Percentiles rank a stretch among this genome's conserved stretches.
Conservation (phyloP, 2,113 vertebrate genomes). For the Sturnus vulgaris region DNA sequence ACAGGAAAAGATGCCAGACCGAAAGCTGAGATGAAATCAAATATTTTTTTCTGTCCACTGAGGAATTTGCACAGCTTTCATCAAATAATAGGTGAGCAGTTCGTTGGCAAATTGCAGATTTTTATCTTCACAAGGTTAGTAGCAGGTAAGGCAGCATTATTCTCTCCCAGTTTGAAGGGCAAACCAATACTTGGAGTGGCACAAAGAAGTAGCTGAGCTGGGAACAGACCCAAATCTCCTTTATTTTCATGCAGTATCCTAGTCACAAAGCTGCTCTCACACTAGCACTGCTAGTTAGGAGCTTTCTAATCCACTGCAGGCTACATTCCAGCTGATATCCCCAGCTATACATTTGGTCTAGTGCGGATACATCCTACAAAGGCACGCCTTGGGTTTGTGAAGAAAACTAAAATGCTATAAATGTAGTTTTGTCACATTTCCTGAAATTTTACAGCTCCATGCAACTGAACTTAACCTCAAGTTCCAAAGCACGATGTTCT, state of each 20-base stretch:
- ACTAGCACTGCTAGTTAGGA: not conserved
- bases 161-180: not conserved
- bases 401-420: not conserved
- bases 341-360: not conserved
- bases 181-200: not conserved
- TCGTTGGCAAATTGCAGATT: conserved; percentile 49
- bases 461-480: not conserved
- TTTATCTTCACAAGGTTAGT: conserved; percentile 17
- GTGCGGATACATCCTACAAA: not conserved
- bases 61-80: not conserved
- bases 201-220: not conserved
- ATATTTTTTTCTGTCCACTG: not conserved
- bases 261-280: not conserved
- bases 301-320: not conserved
- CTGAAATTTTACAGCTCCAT: not conserved
- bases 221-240: conserved; percentile 8
- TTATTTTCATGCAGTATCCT: not conserved
- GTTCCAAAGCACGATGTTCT: not conserved
- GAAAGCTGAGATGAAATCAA: conserved; percentile 37
- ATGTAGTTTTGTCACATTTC: not conserved
- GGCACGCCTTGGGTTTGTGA: rapidly evolving
- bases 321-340: not conserved
- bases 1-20: conserved; percentile 35
- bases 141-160: not conserved
- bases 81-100: not conserved